Percentiles rank a stretch among this genome's conserved stretches.
phyloP scores from a whole-genome alignment of 2,113 vertebrate genomes.

The Tragelaphus scriptus region DNA sequence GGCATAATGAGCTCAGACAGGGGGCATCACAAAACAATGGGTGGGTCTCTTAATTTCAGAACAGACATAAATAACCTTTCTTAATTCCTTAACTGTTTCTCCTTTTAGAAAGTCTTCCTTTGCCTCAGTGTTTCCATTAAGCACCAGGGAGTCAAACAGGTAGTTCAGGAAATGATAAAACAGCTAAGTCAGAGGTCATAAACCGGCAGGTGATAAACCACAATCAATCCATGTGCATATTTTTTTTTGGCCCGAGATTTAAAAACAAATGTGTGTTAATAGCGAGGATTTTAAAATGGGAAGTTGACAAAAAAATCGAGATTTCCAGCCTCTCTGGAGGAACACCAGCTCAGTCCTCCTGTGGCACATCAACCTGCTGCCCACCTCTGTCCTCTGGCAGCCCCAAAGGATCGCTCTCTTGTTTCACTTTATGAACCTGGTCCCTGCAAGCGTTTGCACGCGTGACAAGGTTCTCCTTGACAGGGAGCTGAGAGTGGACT shows the following conservation, averaged over 20 bases:
- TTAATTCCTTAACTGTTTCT: not conserved
- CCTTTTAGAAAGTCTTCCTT: not conserved
- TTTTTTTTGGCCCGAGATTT: not conserved
- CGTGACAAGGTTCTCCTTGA: not conserved
- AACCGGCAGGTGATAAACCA: not conserved
- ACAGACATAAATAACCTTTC: not conserved
- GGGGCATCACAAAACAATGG: not conserved
- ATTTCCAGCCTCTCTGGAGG: not conserved
- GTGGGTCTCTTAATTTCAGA: not conserved
- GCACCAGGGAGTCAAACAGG: not conserved
- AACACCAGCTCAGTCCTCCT: not conserved
- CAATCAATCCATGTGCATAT: accelerated
- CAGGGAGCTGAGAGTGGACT: not conserved
- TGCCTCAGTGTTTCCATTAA: not conserved
- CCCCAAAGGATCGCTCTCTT: accelerated
- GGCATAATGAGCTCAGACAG: not conserved
- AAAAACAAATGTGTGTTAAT: not conserved
- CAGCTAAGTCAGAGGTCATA: not conserved
- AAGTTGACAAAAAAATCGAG: not conserved
- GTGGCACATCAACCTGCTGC: accelerated
- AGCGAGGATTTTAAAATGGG: not conserved
- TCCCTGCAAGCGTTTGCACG: too few species aligned
- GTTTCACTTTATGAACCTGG: not conserved
- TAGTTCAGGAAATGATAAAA: not conserved
- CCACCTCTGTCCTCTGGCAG: accelerated